Evolutionary conservation across 2,113 vertebrate genomes (phyloP).

Genomic region (Panurus biarmicus): DNA sequence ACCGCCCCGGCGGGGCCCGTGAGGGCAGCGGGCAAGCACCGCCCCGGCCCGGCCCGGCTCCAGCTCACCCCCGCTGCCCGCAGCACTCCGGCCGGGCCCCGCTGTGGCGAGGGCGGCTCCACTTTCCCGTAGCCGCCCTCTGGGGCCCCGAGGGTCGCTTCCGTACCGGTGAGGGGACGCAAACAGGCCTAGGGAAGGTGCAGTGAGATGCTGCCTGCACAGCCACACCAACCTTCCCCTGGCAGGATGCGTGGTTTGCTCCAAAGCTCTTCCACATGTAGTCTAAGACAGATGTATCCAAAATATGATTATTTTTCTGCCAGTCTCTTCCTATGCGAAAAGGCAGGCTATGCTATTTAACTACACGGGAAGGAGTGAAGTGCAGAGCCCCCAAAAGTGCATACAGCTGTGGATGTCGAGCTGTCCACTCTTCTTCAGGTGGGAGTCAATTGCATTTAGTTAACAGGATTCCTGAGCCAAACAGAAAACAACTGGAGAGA

Average conservation of each 20-base stretch:
- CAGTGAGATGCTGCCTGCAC: rapidly evolving
- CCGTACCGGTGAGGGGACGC: rapidly evolving
- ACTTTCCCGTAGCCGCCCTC: neutral
- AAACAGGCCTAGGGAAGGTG: neutral
- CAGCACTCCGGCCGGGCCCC: too few relatives aligned
- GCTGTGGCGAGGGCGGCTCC: rapidly evolving
- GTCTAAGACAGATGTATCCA: neutral
- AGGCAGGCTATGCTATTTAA: neutral
- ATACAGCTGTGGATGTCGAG: rapidly evolving
- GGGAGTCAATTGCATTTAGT: neutral
- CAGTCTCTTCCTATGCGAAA: neutral
- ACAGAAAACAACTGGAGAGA: neutral
- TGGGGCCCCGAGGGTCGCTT: neutral
- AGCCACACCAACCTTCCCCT: neutral
- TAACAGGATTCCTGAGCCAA: neutral
- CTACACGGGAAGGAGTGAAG: neutral
- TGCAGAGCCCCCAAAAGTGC: neutral
- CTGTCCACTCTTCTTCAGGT: neutral
- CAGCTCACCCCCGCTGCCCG: rapidly evolving
- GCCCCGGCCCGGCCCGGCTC: neutral
- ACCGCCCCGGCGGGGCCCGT: neutral
- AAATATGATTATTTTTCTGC: neutral
- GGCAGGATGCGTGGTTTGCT: neutral
- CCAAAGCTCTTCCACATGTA: neutral
- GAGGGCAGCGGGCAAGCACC: neutral